Evolutionary conservation across 1,140 invertebrate genomes (phyloP).

Genomic region (Macrosteles quadrilineatus): DNA sequence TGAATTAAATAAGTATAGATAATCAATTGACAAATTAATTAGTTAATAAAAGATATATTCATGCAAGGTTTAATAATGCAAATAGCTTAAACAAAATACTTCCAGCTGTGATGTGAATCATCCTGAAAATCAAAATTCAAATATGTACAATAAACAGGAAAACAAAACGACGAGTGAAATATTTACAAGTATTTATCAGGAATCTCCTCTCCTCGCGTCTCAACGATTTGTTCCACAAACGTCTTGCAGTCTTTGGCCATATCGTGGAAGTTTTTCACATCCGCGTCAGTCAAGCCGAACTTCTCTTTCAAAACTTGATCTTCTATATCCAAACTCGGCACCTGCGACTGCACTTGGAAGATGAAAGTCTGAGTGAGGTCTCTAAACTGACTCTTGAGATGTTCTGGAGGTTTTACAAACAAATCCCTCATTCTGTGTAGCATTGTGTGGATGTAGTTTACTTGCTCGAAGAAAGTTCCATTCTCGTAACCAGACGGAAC

Average conservation of each 20-base stretch:
- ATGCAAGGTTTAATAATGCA: too few relatives aligned
- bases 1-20: too few relatives aligned
- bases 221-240: neutral
- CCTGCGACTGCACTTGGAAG: neutral
- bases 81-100: too few relatives aligned
- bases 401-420: neutral
- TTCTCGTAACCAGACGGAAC: neutral
- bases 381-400: neutral
- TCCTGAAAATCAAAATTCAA: too few relatives aligned
- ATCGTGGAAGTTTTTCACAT: neutral
- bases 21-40: too few relatives aligned
- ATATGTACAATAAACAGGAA: too few relatives aligned
- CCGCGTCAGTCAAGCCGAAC: neutral
- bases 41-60: too few relatives aligned
- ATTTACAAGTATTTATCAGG: conserved; percentile 4
- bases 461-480: neutral
- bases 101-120: too few relatives aligned
- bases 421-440: neutral
- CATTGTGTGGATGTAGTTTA: neutral
- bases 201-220: neutral
- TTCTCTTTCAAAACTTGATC: neutral
- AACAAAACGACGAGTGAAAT: too few relatives aligned
- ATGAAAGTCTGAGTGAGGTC: conserved; percentile 2
- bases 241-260: neutral
- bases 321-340: neutral